phyloP scores from a whole-genome alignment of 2,888 invertebrate genomes.

The Pristionchus entomophagus region DNA sequence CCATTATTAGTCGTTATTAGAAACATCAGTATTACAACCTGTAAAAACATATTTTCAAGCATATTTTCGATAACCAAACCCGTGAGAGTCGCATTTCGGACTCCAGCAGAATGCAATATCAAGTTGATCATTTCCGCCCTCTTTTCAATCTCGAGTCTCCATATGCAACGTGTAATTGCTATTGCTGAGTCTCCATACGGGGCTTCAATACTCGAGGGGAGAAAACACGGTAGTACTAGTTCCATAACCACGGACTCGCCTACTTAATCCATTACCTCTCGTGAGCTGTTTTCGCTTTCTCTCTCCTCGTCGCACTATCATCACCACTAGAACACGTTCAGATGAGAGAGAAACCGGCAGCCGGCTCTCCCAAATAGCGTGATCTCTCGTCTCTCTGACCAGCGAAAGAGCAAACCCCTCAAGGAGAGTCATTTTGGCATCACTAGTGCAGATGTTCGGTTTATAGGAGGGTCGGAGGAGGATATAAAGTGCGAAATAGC shows the following conservation, averaged over 20 bases:
- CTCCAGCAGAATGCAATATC: background rate
- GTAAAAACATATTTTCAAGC: no score
- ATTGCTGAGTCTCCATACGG: background rate
- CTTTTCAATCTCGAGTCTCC: background rate
- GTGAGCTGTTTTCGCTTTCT: background rate
- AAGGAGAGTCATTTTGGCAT: no score
- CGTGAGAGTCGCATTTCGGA: background rate
- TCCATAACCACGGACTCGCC: constrained; percentile 2
- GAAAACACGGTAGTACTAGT: background rate
- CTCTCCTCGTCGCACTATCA: constrained; percentile 45
- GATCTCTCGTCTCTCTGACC: no score
- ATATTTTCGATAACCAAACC: background rate
- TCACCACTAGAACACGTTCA: background rate
- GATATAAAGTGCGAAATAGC: no score
- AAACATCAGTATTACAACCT: no score
- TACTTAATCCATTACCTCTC: constrained; percentile 10
- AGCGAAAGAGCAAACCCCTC: no score
- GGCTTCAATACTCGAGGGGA: background rate
- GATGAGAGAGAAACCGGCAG: background rate
- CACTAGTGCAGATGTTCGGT: no score
- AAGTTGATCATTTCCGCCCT: background rate
- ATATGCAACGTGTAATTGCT: background rate
- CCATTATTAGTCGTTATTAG: no score
- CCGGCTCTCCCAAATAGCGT: no score
- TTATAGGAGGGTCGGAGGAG: background rate